Evolutionary conservation across 37 sponge, comb jelly and placozoan genomes (phyloP).

Genomic region (Beroe forskalii): DNA sequence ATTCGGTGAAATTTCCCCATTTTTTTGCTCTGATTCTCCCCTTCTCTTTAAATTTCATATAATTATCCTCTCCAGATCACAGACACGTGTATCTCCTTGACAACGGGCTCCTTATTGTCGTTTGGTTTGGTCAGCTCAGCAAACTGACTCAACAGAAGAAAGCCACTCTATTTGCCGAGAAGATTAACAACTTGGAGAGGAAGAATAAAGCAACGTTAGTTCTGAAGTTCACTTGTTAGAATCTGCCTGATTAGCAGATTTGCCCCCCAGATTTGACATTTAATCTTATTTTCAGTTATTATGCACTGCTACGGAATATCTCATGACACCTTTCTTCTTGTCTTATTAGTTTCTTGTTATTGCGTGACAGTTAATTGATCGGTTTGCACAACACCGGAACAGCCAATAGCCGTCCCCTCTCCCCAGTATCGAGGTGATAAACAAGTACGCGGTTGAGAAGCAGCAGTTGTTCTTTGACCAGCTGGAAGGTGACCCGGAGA

Average conservation of each 20-base stretch:
- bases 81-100: slow-evolving; percentile 86
- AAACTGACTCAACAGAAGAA: slow-evolving; percentile 65
- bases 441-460: slow-evolving; percentile 44
- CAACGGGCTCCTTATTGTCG: slow-evolving; percentile 71
- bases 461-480: slow-evolving; percentile 20
- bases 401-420: too few relatives aligned
- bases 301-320: too few relatives aligned
- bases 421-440: slow-evolving; percentile 1
- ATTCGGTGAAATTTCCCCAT: too few relatives aligned
- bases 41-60: too few relatives aligned
- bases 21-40: too few relatives aligned
- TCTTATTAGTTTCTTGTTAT: too few relatives aligned
- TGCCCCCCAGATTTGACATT: background rate
- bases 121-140: slow-evolving; percentile 84
- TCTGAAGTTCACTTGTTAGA: slow-evolving; percentile 68
- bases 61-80: too few relatives aligned
- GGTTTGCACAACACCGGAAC: too few relatives aligned
- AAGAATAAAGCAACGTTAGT: slow-evolving; percentile 74
- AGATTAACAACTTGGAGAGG: slow-evolving; percentile 87
- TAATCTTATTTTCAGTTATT: too few relatives aligned
- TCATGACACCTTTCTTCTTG: too few relatives aligned
- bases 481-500: background rate
- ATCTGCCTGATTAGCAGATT: slow-evolving; percentile 64
- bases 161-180: slow-evolving; percentile 79
- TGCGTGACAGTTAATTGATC: too few relatives aligned